Evolutionary conservation across 2,797 vertebrate species (phyloP).

Genomic region (Ficedula albicollis): DNA sequence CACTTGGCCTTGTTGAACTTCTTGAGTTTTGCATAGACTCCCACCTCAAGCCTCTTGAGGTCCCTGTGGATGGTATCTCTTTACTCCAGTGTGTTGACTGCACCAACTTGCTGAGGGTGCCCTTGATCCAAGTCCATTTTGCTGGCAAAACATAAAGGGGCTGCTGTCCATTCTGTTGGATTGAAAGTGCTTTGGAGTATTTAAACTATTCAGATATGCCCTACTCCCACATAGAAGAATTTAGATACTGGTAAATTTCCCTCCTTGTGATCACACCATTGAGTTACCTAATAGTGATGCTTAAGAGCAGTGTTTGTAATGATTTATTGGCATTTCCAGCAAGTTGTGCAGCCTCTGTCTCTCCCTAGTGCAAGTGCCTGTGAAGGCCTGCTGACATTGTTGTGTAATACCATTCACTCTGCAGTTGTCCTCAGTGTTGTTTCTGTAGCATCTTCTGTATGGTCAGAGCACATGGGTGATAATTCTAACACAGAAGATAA

Average conservation of each 20-base stretch:
- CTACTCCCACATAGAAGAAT: neutral
- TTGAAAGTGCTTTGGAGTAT: neutral
- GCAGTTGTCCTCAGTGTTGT: neutral
- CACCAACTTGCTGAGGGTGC: neutral
- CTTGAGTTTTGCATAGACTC: neutral
- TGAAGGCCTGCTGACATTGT: rapidly evolving
- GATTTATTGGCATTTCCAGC: neutral
- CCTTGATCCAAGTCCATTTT: neutral
- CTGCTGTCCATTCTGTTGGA: neutral
- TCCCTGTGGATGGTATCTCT: neutral
- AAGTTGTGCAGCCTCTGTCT: neutral
- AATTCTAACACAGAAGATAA: neutral
- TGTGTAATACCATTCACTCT: neutral
- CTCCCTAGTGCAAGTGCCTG: neutral
- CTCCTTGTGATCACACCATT: neutral
- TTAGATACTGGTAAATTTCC: neutral
- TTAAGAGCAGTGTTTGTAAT: neutral
- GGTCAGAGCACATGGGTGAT: neutral
- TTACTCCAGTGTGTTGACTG: neutral
- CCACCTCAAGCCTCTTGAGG: neutral
- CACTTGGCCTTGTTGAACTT: neutral
- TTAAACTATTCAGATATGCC: neutral
- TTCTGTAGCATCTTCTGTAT: neutral
- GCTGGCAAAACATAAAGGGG: neutral
- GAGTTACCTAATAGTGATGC: neutral